Evolutionary conservation across 2,888 invertebrate genomes (phyloP), one percentile per base, ranked within the genome.

Genomic region (Thymelicus acteon): DNA sequence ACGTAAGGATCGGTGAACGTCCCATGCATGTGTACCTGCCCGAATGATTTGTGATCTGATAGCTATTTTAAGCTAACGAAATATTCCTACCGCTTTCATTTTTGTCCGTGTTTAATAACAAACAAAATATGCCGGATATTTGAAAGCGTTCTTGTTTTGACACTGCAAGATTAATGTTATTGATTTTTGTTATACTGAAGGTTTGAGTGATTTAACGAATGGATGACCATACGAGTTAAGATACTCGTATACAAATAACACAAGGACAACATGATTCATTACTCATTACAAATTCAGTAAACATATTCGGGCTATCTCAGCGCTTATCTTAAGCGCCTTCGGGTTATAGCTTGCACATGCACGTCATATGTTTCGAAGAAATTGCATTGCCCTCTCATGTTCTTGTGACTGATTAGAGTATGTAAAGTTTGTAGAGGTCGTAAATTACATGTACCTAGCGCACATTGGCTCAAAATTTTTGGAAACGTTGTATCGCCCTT

Each of bases 11-110:
- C 75, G 67, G 72, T 65, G 49, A 69, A 66, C 67, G 73, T 73
- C 71, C 72, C 68, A 66, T 67, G 67, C 72, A 78, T 80, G 81
- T 81, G 80, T 85, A 88, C 88, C 87, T 89, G 88, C 81, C 77
- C 74, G 76, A 85, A 85, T 87, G 89, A 90, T 90, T 88, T 86
- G 87, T 88, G 84, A 82, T 79, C 78, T 83, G 89, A 90, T 89
- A 91, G 89, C 90, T 92, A 92, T 93, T 93, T 89, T 79, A 80
- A 86, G 86, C 85, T 84, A 87, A 85, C 83, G 80, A 88, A 91
- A 90, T 89, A 89, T 86, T 84, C 84, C 82, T 77, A 78, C 85
- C 82, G 86, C 87, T 91, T 92, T 91, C 88, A 82, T 88, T 92
- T 92, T 90, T 85, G 80, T 76, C 81, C 79, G 81, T 80, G 82